phyloP scores from a whole-genome alignment of 2,113 vertebrate genomes.

The Bolborhynchus lineola region DNA sequence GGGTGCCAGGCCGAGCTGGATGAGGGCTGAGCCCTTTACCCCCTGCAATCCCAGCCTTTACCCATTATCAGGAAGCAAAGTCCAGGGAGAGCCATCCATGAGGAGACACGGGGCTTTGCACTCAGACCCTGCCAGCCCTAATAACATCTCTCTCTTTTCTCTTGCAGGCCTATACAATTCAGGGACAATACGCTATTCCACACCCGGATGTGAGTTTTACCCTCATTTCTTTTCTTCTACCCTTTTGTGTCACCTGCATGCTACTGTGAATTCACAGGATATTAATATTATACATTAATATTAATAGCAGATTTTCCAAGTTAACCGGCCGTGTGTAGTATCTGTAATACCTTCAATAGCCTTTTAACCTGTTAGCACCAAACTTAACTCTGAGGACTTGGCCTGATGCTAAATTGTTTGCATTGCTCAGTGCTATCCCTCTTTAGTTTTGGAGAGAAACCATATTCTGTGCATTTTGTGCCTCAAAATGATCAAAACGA shows the following conservation, averaged over 20 bases:
- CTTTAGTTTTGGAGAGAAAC: background rate
- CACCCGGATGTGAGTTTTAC: conserved; percentile 94
- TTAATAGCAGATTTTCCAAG: conserved; percentile 77
- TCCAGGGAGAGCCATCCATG: background rate
- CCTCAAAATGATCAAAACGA: background rate
- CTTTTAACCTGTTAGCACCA: conserved; percentile 68
- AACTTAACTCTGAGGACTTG: conserved; percentile 77
- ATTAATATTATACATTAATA: conserved; percentile 95
- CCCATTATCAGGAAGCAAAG: background rate
- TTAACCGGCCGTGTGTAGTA: conserved; percentile 45
- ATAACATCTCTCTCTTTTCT: background rate
- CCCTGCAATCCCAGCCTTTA: background rate
- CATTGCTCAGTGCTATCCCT: conserved; percentile 57
- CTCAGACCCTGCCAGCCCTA: background rate
- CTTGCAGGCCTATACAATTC: conserved; percentile 95
- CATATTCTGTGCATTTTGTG: conserved; percentile 51
- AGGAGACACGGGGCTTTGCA: background rate
- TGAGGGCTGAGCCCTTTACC: background rate
- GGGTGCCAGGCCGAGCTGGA: background rate
- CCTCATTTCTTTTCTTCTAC: conserved; percentile 34
- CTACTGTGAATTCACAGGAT: conserved; percentile 69
- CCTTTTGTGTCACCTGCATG: conserved; percentile 77
- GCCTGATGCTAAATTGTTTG: conserved; percentile 74
- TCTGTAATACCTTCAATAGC: conserved; percentile 59
- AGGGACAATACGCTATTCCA: conserved; percentile 98